phyloP scores from a whole-genome alignment of 2,113 vertebrate species.

The Spea multiplicata region DNA sequence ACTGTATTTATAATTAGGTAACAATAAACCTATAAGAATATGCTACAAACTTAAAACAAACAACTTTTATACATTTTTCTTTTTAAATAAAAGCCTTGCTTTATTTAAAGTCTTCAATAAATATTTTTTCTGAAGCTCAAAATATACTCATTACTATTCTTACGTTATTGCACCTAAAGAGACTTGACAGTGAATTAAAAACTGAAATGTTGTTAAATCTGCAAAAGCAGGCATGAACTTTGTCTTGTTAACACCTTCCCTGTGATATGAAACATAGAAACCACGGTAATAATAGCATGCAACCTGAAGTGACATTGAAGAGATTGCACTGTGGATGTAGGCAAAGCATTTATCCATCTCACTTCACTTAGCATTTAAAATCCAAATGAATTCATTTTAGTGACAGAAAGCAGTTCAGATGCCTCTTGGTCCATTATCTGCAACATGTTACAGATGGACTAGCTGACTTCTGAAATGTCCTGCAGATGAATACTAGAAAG shows the following conservation, averaged over 20 bases:
- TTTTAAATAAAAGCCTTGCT: too few relatives aligned
- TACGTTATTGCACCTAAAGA: background rate
- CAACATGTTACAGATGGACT: background rate
- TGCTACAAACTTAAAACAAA: too few relatives aligned
- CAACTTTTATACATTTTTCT: too few relatives aligned
- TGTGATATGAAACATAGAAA: conserved; percentile 25
- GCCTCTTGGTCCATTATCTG: conserved; percentile 15
- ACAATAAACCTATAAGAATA: too few relatives aligned
- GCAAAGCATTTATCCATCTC: conserved; percentile 22
- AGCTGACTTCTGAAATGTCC: conserved; percentile 20
- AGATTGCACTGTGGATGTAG: conserved; percentile 12
- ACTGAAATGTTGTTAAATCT: conserved; percentile 22
- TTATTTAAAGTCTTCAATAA: too few relatives aligned
- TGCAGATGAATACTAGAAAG: conserved; percentile 36
- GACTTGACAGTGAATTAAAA: conserved; percentile 14
- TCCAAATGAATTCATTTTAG: conserved; percentile 30
- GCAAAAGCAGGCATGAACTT: background rate
- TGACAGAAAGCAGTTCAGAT: conserved; percentile 19
- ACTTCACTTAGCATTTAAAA: conserved; percentile 7
- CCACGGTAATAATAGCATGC: conserved; percentile 25
- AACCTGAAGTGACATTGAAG: conserved; percentile 8
- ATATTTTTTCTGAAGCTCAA: background rate
- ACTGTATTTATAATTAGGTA: too few relatives aligned
- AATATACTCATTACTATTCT: background rate
- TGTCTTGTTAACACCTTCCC: conserved; percentile 21